phyloP scores from a whole-genome alignment of 2,797 vertebrate genomes.

The Pipistrellus pygmaeus region DNA sequence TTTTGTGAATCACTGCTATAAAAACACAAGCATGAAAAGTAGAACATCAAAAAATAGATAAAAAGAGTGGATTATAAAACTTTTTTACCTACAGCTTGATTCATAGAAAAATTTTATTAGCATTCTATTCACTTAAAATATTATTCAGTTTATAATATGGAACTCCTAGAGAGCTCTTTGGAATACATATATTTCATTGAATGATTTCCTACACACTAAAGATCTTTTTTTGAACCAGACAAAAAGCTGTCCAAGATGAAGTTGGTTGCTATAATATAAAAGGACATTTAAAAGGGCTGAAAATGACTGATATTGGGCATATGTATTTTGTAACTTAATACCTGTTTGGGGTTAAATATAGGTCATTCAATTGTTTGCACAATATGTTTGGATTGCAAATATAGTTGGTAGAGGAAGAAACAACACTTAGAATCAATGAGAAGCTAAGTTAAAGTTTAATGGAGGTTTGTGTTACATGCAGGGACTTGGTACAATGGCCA shows the following conservation, averaged over 20 bases:
- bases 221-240: not conserved
- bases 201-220: not conserved
- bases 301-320: not conserved
- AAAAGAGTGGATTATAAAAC: not conserved
- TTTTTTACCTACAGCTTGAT: not conserved
- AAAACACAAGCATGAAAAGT: not conserved
- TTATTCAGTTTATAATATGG: conserved; percentile 1
- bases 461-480: not conserved
- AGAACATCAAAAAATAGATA: not conserved
- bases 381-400: conserved; percentile 48
- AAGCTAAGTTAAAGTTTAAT: not conserved
- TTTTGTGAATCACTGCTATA: not conserved
- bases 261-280: not conserved
- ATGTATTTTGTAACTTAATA: conserved; percentile 53
- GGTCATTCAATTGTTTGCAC: conserved; percentile 28
- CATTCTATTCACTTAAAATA: conserved; percentile 45
- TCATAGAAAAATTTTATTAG: not conserved
- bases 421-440: conserved; percentile 12
- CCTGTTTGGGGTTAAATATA: not conserved
- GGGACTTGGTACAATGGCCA: not conserved
- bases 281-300: conserved; percentile 5
- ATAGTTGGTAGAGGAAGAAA: not conserved
- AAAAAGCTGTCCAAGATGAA: not conserved
- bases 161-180: not conserved
- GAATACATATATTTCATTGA: not conserved